These are phyloP conservation scores for Agriopis leucophaearia DNA, from an alignment of 2,888 invertebrate species.

Conservation along the genomic window DNA sequence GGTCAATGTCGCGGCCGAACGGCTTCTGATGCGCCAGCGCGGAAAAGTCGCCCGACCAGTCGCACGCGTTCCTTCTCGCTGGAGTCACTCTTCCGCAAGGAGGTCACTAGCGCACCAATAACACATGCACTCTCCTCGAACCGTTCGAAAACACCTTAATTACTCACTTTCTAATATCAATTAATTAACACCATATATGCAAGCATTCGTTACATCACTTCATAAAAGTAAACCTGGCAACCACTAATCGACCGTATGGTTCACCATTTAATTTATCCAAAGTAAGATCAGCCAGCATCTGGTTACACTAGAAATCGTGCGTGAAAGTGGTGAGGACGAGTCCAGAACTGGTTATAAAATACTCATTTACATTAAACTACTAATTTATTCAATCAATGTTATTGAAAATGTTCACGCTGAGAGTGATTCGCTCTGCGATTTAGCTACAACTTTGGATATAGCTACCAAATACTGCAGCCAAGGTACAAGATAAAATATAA, in stretches of 20 bases:
- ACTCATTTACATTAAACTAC: slow-evolving; percentile 68
- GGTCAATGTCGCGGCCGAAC: slow-evolving; percentile 84
- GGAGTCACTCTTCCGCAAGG: slow-evolving; percentile 68
- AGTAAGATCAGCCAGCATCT: slow-evolving; percentile 60
- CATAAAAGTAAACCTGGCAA: slow-evolving; percentile 36
- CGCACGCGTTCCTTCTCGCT: slow-evolving; percentile 57
- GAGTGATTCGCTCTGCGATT: slow-evolving; percentile 46
- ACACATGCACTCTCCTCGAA: slow-evolving; percentile 43
- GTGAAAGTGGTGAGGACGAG: slow-evolving; percentile 76
- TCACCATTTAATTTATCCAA: slow-evolving; percentile 56
- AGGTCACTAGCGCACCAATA: slow-evolving; percentile 72
- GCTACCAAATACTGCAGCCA: neutral
- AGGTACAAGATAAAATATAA: neutral
- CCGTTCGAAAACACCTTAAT: slow-evolving; percentile 34
- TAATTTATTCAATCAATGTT: slow-evolving; percentile 55
- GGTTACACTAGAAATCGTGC: slow-evolving; percentile 71
- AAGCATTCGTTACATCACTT: slow-evolving; percentile 39
- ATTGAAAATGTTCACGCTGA: slow-evolving; percentile 48
- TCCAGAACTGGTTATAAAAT: slow-evolving; percentile 70
- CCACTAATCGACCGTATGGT: slow-evolving; percentile 25
- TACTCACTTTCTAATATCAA: slow-evolving; percentile 52
- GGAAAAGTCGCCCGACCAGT: slow-evolving; percentile 74
- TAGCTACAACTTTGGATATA: slow-evolving; percentile 20
- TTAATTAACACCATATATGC: slow-evolving; percentile 40
- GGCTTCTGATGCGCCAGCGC: slow-evolving; percentile 74